Evolutionary conservation across 2,797 vertebrate genomes (phyloP).

Genomic region (Muraenolepis orangiensis): DNA sequence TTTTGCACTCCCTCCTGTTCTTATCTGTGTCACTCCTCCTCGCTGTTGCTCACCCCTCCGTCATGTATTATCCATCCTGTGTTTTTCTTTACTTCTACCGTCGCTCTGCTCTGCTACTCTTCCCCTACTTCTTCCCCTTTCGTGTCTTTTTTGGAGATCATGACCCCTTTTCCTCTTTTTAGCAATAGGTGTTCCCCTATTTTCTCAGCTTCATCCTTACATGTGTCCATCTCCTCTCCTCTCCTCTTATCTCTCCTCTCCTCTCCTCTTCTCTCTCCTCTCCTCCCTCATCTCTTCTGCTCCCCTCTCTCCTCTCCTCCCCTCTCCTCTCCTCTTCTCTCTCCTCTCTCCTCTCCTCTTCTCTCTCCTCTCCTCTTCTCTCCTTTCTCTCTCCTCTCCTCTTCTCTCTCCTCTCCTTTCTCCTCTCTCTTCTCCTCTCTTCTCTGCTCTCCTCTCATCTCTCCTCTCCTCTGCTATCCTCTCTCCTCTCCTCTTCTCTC

Average conservation of each 20-base stretch:
- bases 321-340: slow-evolving; percentile 4
- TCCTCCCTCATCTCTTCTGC: slow-evolving; percentile 7
- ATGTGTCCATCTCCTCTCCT: no score
- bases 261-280: slow-evolving; percentile 11
- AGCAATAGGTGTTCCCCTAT: no score
- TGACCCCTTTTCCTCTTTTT: no score
- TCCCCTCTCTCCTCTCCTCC: neutral
- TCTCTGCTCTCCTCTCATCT: slow-evolving; percentile 5
- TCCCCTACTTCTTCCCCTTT: no score
- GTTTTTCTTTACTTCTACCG: no score
- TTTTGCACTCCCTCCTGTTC: slow-evolving; percentile 2
- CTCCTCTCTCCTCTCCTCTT: slow-evolving; percentile 1
- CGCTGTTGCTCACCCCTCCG: no score
- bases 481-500: slow-evolving; percentile 47
- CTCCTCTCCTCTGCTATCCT: slow-evolving; percentile 10
- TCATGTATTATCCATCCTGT: no score
- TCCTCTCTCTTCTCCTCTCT: neutral
- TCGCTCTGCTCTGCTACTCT: no score
- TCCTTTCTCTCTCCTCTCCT: slow-evolving; percentile 2
- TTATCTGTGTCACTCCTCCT: slow-evolving; percentile 5
- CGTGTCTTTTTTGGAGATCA: no score
- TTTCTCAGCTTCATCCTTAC: no score
- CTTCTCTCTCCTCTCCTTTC: slow-evolving; percentile 5
- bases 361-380: slow-evolving; percentile 16
- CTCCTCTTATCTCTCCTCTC: slow-evolving; percentile 1